Evolutionary conservation across 2,888 invertebrate genomes (phyloP).

Genomic region (Bugulina stolonifera): DNA sequence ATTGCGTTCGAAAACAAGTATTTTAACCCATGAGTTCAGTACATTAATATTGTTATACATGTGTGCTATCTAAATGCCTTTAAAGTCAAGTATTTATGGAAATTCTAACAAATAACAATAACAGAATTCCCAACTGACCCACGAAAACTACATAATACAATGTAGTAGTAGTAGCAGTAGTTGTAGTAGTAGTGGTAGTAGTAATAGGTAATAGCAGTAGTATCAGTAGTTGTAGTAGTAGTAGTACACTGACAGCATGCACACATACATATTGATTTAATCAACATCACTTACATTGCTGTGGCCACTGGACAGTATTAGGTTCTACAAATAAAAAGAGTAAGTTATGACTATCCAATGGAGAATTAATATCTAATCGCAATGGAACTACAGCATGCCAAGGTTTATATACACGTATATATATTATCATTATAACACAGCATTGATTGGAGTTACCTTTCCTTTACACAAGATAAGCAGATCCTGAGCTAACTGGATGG

Average conservation of each 20-base stretch:
- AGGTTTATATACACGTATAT: too few relatives aligned
- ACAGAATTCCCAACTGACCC: not conserved
- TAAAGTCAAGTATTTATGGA: not conserved
- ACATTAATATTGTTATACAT: not conserved
- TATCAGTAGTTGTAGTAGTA: too few relatives aligned
- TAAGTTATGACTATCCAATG: too few relatives aligned
- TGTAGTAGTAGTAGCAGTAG: too few relatives aligned
- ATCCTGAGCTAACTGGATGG: constrained; percentile 15
- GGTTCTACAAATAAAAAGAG: not conserved
- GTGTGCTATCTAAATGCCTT: not conserved
- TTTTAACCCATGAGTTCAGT: not conserved
- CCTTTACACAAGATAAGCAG: not conserved
- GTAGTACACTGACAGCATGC: too few relatives aligned
- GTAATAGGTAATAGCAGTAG: too few relatives aligned
- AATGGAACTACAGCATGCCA: too few relatives aligned
- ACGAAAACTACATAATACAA: not conserved
- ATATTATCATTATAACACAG: too few relatives aligned
- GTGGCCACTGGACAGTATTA: constrained; percentile 19
- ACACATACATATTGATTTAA: too few relatives aligned
- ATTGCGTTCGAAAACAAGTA: not conserved
- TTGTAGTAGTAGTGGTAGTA: too few relatives aligned
- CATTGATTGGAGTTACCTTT: not conserved
- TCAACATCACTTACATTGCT: constrained; percentile 8
- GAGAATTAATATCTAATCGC: too few relatives aligned
- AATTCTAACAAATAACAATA: not conserved